Conservation (phyloP, 2,888 invertebrate genomes). For the Erebia epiphron region DNA sequence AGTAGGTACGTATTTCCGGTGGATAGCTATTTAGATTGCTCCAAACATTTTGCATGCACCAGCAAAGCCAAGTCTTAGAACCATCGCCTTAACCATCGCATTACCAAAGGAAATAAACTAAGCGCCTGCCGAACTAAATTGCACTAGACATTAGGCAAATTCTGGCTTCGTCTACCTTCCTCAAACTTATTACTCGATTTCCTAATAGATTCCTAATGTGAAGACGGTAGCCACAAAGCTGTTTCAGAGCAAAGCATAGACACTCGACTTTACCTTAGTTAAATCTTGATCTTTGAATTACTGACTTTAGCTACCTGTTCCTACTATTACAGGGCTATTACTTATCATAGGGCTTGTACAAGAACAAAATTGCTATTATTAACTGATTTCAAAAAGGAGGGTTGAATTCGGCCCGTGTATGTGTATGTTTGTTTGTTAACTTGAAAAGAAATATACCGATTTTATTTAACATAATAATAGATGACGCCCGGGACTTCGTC, state of each 20-base stretch:
- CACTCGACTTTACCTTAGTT: not conserved
- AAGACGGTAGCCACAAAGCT: constrained; percentile 11
- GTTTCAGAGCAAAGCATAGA: not conserved
- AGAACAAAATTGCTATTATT: not conserved
- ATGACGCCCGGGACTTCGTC: no score
- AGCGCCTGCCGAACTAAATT: constrained; percentile 25
- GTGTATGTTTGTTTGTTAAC: no score
- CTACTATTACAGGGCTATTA: no score
- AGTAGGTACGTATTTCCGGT: not conserved
- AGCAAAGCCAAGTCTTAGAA: constrained; percentile 5
- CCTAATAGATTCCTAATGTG: constrained; percentile 23
- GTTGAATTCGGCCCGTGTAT: no score
- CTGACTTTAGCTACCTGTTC: not conserved
- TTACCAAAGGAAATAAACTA: constrained; percentile 16
- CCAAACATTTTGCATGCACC: not conserved
- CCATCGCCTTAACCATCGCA: constrained; percentile 6
- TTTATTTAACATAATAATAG: no score
- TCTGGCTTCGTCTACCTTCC: constrained; percentile 15
- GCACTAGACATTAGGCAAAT: constrained; percentile 31
- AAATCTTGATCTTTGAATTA: constrained; percentile 2
- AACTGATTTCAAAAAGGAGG: no score
- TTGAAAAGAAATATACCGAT: no score
- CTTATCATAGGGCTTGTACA: not conserved
- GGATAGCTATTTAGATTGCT: not conserved
- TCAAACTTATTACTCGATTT: constrained; percentile 24